A percentile compares a stretch with the other conserved stretches of the same genome.
Evolutionary conservation across 1,140 invertebrate genomes (phyloP).

Genomic region (Diachasmimorpha longicaudata): DNA sequence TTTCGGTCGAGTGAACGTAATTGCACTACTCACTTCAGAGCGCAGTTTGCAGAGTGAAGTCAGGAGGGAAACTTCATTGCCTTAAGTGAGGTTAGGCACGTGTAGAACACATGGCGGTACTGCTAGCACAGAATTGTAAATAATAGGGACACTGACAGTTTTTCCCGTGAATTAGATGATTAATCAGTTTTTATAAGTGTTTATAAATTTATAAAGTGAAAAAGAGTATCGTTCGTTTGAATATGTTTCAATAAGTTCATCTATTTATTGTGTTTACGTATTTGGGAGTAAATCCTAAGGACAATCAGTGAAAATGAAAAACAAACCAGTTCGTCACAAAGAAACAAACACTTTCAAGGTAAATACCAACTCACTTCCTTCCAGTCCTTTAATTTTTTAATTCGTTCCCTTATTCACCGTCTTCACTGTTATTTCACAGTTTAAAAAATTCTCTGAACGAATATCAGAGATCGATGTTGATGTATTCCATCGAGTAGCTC

Average conservation of each 20-base stretch:
- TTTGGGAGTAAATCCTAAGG: neutral
- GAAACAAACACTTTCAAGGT: conserved; percentile 82
- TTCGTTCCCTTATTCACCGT: neutral
- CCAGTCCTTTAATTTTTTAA: neutral
- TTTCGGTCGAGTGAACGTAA: neutral
- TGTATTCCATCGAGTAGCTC: conserved; percentile 77
- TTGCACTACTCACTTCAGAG: no score
- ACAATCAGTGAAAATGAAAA: conserved; percentile 68
- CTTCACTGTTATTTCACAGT: conserved; percentile 69
- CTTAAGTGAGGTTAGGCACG: neutral
- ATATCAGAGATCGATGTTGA: conserved; percentile 83
- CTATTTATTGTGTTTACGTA: neutral
- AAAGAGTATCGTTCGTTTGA: no score
- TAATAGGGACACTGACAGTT: neutral
- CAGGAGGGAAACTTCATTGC: no score
- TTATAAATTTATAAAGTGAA: no score
- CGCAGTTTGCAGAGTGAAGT: no score
- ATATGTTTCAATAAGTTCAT: neutral
- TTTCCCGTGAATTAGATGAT: neutral
- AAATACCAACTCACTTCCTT: conserved; percentile 42
- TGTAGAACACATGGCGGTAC: neutral
- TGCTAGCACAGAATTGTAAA: neutral
- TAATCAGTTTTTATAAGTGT: no score
- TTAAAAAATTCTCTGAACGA: conserved; percentile 84
- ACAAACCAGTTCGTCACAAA: conserved; percentile 79